Evolutionary conservation across 2,797 vertebrate species (phyloP).

Genomic region (Intellagama lesueurii): DNA sequence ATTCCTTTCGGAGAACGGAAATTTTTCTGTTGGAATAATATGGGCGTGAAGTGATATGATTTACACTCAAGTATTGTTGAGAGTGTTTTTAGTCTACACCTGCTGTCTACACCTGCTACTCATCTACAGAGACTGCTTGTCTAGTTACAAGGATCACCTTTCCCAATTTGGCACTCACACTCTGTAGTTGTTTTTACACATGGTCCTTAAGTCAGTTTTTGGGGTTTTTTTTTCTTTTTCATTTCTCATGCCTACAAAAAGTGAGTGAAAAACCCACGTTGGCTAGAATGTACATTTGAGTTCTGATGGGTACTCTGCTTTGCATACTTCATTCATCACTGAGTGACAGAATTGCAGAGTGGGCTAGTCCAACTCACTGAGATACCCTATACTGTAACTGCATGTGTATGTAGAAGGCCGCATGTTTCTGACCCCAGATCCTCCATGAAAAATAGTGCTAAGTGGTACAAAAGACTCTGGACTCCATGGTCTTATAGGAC

Average conservation of each 20-base stretch:
- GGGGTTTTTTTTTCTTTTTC: too few species aligned
- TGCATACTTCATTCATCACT: not conserved
- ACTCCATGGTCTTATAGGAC: not conserved
- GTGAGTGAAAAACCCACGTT: not conserved
- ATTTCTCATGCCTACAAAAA: not conserved
- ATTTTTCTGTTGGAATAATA: constrained; percentile 39
- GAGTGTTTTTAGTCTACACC: not conserved
- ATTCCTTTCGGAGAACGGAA: constrained; percentile 39
- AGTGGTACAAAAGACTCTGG: not conserved
- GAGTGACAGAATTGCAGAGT: not conserved
- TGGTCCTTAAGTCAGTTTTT: not conserved
- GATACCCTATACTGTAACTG: too few species aligned
- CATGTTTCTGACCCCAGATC: not conserved
- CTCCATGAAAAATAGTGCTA: not conserved
- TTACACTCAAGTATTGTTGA: constrained; percentile 12
- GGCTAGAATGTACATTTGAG: not conserved
- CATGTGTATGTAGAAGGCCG: not conserved
- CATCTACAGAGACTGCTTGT: not conserved
- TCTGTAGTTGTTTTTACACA: not conserved
- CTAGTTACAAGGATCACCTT: not conserved
- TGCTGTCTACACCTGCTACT: not conserved
- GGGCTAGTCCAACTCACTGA: not conserved
- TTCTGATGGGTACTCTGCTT: not conserved
- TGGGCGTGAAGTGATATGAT: not conserved
- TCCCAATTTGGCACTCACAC: not conserved